Conservation (phyloP, 2,797 vertebrate genomes). For the Uromys caudimaculatus region DNA sequence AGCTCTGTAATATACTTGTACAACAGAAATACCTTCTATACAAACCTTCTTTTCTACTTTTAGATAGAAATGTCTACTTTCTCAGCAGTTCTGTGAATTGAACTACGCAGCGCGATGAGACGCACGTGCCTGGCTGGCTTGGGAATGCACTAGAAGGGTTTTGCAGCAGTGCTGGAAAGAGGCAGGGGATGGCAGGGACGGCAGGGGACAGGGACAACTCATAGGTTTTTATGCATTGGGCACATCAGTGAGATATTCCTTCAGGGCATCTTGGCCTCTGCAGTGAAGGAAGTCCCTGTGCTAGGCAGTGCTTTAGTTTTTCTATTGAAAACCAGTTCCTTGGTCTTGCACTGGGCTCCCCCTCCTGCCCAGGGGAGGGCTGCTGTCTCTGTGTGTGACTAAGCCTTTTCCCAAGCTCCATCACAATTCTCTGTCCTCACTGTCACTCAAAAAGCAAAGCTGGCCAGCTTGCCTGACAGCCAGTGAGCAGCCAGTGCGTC, state of each 20-base stretch:
- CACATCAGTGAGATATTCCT: constrained; percentile 59
- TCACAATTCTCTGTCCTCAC: constrained; percentile 78
- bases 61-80: constrained; percentile 90
- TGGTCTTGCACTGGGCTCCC: constrained; percentile 74
- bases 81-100: constrained; percentile 89
- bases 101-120: constrained; percentile 82
- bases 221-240: constrained; percentile 52
- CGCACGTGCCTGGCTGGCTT: constrained; percentile 80
- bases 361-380: constrained; percentile 74
- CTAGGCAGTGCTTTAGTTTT: constrained; percentile 79
- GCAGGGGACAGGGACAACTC: neutral
- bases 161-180: constrained; percentile 74
- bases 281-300: constrained; percentile 69
- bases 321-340: constrained; percentile 65
- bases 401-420: constrained; percentile 80
- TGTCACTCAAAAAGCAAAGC: constrained; percentile 81
- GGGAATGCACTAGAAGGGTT: constrained; percentile 79
- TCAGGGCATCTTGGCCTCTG: constrained; percentile 72
- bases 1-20: constrained; percentile 89
- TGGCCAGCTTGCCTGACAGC: constrained; percentile 64
- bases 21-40: constrained; percentile 89
- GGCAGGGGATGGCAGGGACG: constrained; percentile 75
- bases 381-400: constrained; percentile 85
- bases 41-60: constrained; percentile 88
- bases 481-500: constrained; percentile 54